A percentile compares a stretch with the other conserved stretches of the same genome.
Conservation (phyloP, 64 coral and sea anemone genomes). For the Hydrozoanthus tunicans region DNA sequence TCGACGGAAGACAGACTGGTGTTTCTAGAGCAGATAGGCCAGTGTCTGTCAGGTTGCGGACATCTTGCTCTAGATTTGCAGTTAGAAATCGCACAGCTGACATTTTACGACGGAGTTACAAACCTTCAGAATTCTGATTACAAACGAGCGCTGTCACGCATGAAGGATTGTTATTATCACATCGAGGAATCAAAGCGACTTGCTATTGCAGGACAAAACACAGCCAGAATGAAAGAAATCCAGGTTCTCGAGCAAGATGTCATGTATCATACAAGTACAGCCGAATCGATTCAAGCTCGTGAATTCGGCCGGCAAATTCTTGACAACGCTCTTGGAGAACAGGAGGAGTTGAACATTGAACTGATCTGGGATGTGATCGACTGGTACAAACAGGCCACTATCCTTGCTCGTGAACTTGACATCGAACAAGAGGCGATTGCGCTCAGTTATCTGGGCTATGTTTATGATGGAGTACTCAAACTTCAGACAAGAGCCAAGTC, state of each 20-base stretch:
- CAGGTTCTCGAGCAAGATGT: conserved; percentile 67
- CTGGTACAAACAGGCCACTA: conserved; percentile 84
- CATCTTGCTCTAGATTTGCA: conserved; percentile 51
- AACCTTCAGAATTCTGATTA: conserved; percentile 75
- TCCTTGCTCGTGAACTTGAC: conserved; percentile 74
- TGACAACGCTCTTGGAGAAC: conserved; percentile 27
- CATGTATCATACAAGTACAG: conserved; percentile 61
- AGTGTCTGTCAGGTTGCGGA: background rate
- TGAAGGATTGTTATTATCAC: conserved; percentile 76
- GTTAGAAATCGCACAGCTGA: conserved; percentile 33
- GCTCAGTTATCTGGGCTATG: conserved; percentile 58
- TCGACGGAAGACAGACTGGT: conserved; percentile 57
- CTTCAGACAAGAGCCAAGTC: conserved; percentile 58
- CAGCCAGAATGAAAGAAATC: conserved; percentile 23
- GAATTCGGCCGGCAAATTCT: conserved; percentile 48
- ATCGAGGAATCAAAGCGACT: conserved; percentile 78
- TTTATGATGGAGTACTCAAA: conserved; percentile 78
- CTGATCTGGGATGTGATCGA: conserved; percentile 84
- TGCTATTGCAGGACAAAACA: background rate
- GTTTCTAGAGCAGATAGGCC: conserved; percentile 44
- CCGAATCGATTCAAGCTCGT: conserved; percentile 73
- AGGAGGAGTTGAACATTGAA: conserved; percentile 70
- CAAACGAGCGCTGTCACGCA: conserved; percentile 65
- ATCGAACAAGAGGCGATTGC: conserved; percentile 88
- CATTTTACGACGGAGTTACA: conserved; percentile 72